Base-by-base conservation (phyloP, 2,888 invertebrate genomes). In the Heliconius ethilla region DNA sequence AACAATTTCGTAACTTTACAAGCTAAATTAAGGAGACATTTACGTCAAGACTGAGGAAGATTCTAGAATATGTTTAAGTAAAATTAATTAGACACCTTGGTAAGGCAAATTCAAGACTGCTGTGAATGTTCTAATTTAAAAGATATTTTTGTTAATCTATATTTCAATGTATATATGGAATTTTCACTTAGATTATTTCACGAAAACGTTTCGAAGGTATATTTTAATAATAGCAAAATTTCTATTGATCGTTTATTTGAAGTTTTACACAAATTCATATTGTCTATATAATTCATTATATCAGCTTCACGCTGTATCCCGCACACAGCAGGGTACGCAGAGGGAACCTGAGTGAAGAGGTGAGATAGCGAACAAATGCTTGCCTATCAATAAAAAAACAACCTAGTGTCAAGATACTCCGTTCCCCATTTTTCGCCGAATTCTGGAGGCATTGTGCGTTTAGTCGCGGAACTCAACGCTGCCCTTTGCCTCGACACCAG, bases 51-150 rank as follows among this genome's bases (percentile, higher is more conserved):
- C 29, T 66, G 33, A 29, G 22, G 11, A 29, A 27, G 63, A 37
- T 11, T 9, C 66, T 37, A 59, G 59, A 59, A 55, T 22, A 22
- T 33, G 66, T 66, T 33, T 22, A n/a, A 37, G 33, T 67, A 37
- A 67, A 67, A 67, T 67, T 67, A 67, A 67, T 67, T 67, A 67
- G 37, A 67, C 37, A 67, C 3, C 10, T 3, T 59, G 10, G 59
- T 59, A n/a, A 59, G 59, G n/a, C 22, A n/a, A 55, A 59, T 9
- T 59, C 3, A n/a, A n/a, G 59, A 59, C 22, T n/a, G 59, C n/a
- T 59, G 3, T n/a, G n/a, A n/a, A n/a, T 59, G n/a, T 59, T n/a
- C 59, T n/a, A 59, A n/a, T n/a, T 59, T 59, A 59, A 59, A 59
- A 59, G 59, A 59, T 59, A 59, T 59, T 59, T 59, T 10, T n/a